Percentiles rank a stretch among this genome's conserved stretches.
Conservation (phyloP, 2,888 invertebrate genomes). For the Bhutanitis thaidina region DNA sequence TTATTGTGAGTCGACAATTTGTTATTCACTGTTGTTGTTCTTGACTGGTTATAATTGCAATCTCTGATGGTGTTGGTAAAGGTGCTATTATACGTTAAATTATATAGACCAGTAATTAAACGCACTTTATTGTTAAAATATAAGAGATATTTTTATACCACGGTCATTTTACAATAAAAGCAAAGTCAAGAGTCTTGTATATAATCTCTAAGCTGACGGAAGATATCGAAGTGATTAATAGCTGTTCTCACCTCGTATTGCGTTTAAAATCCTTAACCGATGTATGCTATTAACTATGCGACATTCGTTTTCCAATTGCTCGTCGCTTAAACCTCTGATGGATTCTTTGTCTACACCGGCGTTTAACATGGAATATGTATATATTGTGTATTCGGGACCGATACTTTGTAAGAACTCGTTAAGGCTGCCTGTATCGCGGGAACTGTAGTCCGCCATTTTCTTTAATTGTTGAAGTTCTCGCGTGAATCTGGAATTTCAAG, state of each 20-base stretch:
- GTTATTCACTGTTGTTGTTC: too few relatives aligned
- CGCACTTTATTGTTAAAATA: neutral
- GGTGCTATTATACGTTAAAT: neutral
- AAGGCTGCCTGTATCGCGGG: conserved; percentile 94
- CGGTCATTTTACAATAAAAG: neutral
- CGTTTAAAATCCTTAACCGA: conserved; percentile 92
- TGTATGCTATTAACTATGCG: conserved; percentile 97
- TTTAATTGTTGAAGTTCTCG: conserved; percentile 95
- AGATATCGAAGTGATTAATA: neutral
- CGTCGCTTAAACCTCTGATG: conserved; percentile 92
- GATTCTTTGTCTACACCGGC: conserved; percentile 96
- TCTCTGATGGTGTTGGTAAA: neutral
- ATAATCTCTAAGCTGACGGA: neutral
- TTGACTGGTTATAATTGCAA: too few relatives aligned
- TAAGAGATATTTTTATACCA: neutral
- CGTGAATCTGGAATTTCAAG: conserved; percentile 84
- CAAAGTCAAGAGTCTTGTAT: neutral
- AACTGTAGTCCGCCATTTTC: conserved; percentile 97
- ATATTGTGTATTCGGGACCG: conserved; percentile 94
- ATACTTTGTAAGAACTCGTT: conserved; percentile 91
- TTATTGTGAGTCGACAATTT: too few relatives aligned
- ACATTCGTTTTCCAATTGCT: conserved; percentile 94
- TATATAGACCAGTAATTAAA: neutral
- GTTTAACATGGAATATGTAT: conserved; percentile 97
- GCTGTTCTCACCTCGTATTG: conserved; percentile 83